Evolutionary conservation across 2,797 vertebrate species (phyloP), one percentile per base, ranked within the genome.

Genomic region (Bovichtus diacanthus): DNA sequence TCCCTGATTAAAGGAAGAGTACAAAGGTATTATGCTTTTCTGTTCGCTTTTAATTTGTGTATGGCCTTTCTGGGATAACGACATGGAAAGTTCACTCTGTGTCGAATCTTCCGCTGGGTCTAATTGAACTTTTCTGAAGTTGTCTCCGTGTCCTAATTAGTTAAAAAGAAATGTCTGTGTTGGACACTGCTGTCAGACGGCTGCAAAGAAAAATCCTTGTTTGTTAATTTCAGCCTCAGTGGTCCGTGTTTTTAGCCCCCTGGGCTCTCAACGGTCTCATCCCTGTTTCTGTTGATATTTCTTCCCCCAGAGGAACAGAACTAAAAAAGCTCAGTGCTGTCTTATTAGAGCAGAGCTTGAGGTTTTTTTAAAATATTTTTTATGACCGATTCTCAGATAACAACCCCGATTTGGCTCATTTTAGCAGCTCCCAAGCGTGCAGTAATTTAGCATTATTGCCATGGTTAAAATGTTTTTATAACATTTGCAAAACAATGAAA

Each of bases 91-190:
- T 71, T 44, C 34, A 11, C 43, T 16, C 6, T 0, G 29, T 78
- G 58, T 74, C 66, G 70, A 56, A 78, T 43, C 63, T 60, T 80
- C 78, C 51, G 1, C 53, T 23, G 63, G 71, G 64, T 74, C 61
- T 69, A 55, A 53, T 47, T 56, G 41, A 23, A 36, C 44, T 66
- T 67, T 77, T 39, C 54, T 74, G 19, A 78, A 51, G 31, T 76
- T 58, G 53, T 53, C 39, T 76, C 23, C 8, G 4, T 41, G n/a
- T 71, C 56, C 83, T 79, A 82, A 90, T 92, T 87, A 87, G 80
- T 72, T 49, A 25, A 72, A 71, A 53, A 19, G 15, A 66, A 81
- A 58, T 27, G 69, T 70, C 15, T 73, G 65, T 74, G 65, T 54
- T 51, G 74, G 82, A 74, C 76, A 4, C 58, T 60, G 77, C 72